Conservation (phyloP, 2,888 invertebrate genomes). For the Lithodes maja region DNA sequence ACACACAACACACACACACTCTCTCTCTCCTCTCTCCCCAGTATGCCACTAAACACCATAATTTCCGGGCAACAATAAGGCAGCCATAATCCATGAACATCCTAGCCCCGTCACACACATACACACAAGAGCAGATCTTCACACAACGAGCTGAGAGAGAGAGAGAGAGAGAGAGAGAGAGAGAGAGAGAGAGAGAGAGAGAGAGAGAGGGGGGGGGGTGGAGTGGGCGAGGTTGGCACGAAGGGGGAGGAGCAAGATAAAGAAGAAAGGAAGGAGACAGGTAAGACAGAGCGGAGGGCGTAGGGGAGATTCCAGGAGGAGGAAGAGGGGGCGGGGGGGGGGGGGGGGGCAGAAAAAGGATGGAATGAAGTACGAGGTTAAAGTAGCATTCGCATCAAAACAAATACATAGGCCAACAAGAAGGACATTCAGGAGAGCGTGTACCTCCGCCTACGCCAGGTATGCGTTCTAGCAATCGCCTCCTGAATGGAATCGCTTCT, state of each 20-base stretch:
- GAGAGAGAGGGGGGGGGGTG: neutral
- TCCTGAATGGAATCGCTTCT: too few relatives aligned
- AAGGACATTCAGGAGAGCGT: too few relatives aligned
- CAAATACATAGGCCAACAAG: too few relatives aligned
- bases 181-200: neutral
- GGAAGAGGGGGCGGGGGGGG: neutral
- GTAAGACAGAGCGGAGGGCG: too few relatives aligned
- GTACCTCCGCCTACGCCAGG: too few relatives aligned
- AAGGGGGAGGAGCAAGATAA: neutral
- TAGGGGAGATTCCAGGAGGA: neutral
- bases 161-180: slow-evolving; percentile 21
- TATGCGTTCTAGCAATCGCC: too few relatives aligned
- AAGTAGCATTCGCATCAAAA: neutral
- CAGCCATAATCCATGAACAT: too few relatives aligned
- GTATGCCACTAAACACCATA: too few relatives aligned
- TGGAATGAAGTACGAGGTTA: neutral
- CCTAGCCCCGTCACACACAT: neutral
- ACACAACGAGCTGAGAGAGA: slow-evolving; percentile 2
- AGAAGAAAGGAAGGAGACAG: neutral
- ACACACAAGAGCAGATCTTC: neutral
- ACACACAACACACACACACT: neutral
- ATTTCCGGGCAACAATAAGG: too few relatives aligned
- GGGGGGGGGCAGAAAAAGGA: neutral
- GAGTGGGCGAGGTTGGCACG: too few relatives aligned
- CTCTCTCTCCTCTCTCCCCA: neutral